phyloP scores from a whole-genome alignment of 1,140 invertebrate genomes.

The Mizuhopecten yessoensis region DNA sequence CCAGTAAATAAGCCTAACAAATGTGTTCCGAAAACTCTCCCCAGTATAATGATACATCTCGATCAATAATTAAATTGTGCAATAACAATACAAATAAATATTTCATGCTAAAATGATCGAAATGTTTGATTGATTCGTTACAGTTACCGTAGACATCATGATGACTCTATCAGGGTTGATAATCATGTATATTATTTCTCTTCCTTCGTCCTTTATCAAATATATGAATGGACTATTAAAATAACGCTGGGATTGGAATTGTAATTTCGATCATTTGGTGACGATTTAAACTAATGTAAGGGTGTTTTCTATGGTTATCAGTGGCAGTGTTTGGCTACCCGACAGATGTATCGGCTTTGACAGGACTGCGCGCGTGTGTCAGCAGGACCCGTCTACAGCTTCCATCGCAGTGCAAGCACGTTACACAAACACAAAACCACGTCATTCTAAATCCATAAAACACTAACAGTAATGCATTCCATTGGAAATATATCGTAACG shows the following conservation, averaged over 20 bases:
- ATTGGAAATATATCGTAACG: slow-evolving; percentile 27
- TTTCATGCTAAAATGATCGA: not conserved
- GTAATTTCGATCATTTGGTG: not conserved
- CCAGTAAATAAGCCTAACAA: no score
- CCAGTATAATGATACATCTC: no score
- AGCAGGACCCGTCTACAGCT: not conserved
- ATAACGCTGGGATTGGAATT: not conserved
- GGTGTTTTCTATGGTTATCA: not conserved
- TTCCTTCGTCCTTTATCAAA: not conserved
- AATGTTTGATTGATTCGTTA: not conserved
- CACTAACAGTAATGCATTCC: not conserved
- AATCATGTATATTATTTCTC: not conserved
- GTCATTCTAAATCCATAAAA: not conserved
- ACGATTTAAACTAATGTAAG: not conserved
- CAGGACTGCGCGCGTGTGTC: not conserved
- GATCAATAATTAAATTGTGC: not conserved
- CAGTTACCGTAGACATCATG: not conserved
- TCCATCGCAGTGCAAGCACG: not conserved
- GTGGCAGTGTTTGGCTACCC: not conserved
- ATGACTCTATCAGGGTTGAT: not conserved
- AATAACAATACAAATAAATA: slow-evolving; percentile 30
- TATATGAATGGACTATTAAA: no score
- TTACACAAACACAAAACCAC: slow-evolving; percentile 25
- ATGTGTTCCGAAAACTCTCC: no score
- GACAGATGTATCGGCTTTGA: not conserved